phyloP scores from a whole-genome alignment of 1,140 invertebrate genomes.

The Apocrypta bakeri region DNA sequence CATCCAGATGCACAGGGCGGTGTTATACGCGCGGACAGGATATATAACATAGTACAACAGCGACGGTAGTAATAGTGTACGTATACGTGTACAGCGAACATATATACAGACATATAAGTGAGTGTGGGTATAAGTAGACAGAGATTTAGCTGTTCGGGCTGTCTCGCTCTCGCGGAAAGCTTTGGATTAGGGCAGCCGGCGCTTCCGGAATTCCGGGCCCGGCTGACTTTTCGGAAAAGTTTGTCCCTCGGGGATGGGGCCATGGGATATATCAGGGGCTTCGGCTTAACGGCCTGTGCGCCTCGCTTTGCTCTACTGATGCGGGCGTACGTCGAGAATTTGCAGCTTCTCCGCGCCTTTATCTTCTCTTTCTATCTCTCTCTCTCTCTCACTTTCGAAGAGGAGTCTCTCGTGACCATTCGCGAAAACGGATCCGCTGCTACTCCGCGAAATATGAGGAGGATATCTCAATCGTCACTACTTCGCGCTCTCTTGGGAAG shows the following conservation, averaged over 20 bases:
- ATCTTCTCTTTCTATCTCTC: background rate
- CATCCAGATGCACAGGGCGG: background rate
- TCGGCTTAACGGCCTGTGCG: slow-evolving; percentile 52
- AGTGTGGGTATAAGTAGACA: slow-evolving; percentile 52
- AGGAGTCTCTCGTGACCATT: background rate
- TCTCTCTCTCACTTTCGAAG: background rate
- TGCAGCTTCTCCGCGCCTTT: background rate
- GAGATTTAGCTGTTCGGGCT: slow-evolving; percentile 53
- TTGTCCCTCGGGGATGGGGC: slow-evolving; percentile 52
- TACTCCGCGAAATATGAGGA: slow-evolving; percentile 5
- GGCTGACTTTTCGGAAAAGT: slow-evolving; percentile 58
- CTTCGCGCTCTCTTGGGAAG: background rate
- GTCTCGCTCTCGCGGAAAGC: slow-evolving; percentile 44
- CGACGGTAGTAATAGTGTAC: background rate
- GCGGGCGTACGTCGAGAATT: slow-evolving; percentile 1
- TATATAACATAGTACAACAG: background rate
- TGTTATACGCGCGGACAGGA: background rate
- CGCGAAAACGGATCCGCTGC: background rate
- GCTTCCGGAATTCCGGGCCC: slow-evolving; percentile 51
- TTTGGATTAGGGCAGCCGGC: slow-evolving; percentile 42
- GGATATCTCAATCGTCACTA: slow-evolving; percentile 44
- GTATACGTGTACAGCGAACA: background rate
- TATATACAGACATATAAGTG: background rate
- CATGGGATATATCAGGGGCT: slow-evolving; percentile 52
- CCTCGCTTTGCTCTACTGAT: slow-evolving; percentile 12